Evolutionary conservation across 2,113 vertebrate genomes (phyloP).

Genomic region (Campylorhamphus procurvoides): DNA sequence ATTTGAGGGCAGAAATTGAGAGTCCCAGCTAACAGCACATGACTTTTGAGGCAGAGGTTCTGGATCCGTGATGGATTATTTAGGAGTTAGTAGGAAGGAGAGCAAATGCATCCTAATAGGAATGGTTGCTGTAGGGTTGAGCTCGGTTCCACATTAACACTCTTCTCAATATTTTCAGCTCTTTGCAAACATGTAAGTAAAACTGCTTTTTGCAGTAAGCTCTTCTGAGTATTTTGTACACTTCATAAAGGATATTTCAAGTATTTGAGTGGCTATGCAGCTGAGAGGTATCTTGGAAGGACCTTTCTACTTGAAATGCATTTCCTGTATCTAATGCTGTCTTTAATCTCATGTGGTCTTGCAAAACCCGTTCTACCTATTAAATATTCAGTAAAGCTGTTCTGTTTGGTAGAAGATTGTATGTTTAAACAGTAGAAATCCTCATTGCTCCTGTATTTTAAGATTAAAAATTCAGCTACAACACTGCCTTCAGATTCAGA

Average conservation of each 20-base stretch:
- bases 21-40: neutral
- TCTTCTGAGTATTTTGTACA: neutral
- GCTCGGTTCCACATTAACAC: neutral
- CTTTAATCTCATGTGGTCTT: slow-evolving; percentile 20
- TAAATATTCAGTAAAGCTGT: slow-evolving; percentile 54
- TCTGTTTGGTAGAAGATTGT: slow-evolving; percentile 42
- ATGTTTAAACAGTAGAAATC: slow-evolving; percentile 35
- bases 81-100: neutral
- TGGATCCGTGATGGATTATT: neutral
- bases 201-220: neutral
- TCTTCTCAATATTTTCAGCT: neutral
- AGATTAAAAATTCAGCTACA: slow-evolving; percentile 45
- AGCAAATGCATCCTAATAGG: neutral
- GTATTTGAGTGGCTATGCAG: neutral
- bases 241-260: neutral
- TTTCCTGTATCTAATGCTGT: slow-evolving; percentile 19
- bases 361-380: slow-evolving; percentile 14
- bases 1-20: neutral
- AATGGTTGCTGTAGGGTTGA: neutral
- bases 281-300: slow-evolving; percentile 8
- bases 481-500: neutral
- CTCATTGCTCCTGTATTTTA: slow-evolving; percentile 19
- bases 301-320: slow-evolving; percentile 20
- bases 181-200: neutral
- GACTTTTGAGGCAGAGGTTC: slow-evolving; percentile 3